phyloP scores from a whole-genome alignment of 2,797 vertebrate species.

The Mycteria americana region DNA sequence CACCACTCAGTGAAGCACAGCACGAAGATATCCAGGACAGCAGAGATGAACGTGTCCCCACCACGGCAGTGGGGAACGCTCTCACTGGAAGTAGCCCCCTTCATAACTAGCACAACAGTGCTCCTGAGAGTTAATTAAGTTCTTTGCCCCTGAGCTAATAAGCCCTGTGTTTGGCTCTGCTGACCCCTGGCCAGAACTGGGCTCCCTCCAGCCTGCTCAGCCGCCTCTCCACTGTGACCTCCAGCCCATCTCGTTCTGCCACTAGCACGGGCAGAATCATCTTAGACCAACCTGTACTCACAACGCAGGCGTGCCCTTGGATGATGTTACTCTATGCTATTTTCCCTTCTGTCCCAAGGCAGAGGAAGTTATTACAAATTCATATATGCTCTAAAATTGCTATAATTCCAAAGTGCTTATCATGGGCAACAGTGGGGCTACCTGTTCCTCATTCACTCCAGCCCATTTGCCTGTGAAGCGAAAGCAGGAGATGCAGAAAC shows the following conservation, averaged over 20 bases:
- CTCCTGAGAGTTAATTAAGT: not conserved
- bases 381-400: not conserved
- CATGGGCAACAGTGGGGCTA: not conserved
- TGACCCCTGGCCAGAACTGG: not conserved
- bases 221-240: not conserved
- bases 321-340: not conserved
- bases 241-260: not conserved
- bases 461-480: not conserved
- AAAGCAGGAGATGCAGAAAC: not conserved
- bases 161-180: not conserved
- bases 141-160: not conserved
- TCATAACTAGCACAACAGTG: not conserved
- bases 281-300: not conserved
- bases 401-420: not conserved
- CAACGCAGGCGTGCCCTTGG: too few relatives aligned
- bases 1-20: not conserved
- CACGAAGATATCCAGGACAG: rapidly evolving
- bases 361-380: not conserved
- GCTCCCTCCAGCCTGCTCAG: not conserved
- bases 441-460: not conserved
- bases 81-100: not conserved
- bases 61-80: not conserved
- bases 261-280: not conserved
- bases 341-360: not conserved
- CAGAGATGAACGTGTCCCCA: not conserved